A percentile compares a stretch with the other conserved stretches of the same genome.
Evolutionary conservation across 2,888 invertebrate genomes (phyloP).

Genomic region (Drosophila neonasuta): DNA sequence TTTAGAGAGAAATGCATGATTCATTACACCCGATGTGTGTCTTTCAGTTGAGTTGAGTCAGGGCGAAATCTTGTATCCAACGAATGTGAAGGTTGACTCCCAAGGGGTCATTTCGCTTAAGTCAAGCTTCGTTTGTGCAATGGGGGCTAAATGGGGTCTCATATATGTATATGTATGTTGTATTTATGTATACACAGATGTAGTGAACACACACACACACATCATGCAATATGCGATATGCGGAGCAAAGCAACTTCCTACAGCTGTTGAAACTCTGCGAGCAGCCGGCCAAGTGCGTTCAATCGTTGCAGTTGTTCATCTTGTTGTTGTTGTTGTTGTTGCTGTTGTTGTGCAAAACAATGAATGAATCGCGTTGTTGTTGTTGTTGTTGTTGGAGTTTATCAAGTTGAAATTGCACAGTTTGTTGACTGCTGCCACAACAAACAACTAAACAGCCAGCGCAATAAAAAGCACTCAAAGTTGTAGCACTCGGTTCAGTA

Average conservation of each 20-base stretch:
- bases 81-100: conserved; percentile 46
- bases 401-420: conserved; percentile 68
- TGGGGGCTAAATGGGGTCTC: conserved; percentile 30
- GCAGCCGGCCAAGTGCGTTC: conserved; percentile 61
- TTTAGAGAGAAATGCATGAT: background rate
- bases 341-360: conserved; percentile 56
- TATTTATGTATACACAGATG: conserved; percentile 9
- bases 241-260: conserved; percentile 63
- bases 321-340: conserved; percentile 36
- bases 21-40: conserved; percentile 15
- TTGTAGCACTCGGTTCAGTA: conserved; percentile 16
- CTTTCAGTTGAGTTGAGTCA: conserved; percentile 22
- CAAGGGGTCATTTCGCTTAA: conserved; percentile 60
- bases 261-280: conserved; percentile 58
- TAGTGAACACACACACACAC: conserved; percentile 16
- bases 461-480: conserved; percentile 36
- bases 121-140: conserved; percentile 64
- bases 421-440: conserved; percentile 63
- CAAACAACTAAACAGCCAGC: conserved; percentile 34
- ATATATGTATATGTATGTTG: background rate
- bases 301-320: conserved; percentile 21
- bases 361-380: conserved; percentile 59
- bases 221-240: conserved; percentile 27
- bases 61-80: conserved; percentile 20
- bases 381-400: conserved; percentile 42